phyloP scores from a whole-genome alignment of 2,888 invertebrate species.

The Synanthedon formicaeformis region DNA sequence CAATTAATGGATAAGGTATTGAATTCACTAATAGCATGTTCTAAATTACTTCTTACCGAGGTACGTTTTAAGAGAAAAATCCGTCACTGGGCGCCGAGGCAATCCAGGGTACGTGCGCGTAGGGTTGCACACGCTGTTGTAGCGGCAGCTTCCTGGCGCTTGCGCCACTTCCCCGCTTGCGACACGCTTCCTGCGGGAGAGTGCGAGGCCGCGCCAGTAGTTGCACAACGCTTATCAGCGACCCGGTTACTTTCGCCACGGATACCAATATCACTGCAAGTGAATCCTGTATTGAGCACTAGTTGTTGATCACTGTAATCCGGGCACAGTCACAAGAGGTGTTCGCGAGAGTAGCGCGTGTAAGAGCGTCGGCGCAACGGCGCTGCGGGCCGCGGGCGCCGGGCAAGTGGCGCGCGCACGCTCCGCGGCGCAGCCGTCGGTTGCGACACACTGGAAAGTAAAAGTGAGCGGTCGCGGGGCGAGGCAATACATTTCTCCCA shows the following conservation, averaged over 20 bases:
- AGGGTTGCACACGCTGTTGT: slow-evolving; percentile 38
- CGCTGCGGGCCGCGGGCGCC: slow-evolving; percentile 69
- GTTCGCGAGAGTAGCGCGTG: slow-evolving; percentile 25
- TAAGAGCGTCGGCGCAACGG: slow-evolving; percentile 50
- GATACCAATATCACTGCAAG: slow-evolving; percentile 33
- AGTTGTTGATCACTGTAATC: slow-evolving; percentile 61
- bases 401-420: slow-evolving; percentile 56
- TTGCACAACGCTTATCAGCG: slow-evolving; percentile 61
- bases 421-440: slow-evolving; percentile 55
- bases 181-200: slow-evolving; percentile 66
- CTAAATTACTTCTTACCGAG: slow-evolving; percentile 30
- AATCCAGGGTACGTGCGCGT: slow-evolving; percentile 46
- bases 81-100: slow-evolving; percentile 33
- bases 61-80: slow-evolving; percentile 31
- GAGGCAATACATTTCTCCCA: slow-evolving; percentile 63
- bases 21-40: background rate
- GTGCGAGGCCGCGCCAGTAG: slow-evolving; percentile 53
- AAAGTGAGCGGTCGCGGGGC: slow-evolving; percentile 65
- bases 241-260: slow-evolving; percentile 57
- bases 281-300: slow-evolving; percentile 57
- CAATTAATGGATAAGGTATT: background rate
- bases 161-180: slow-evolving; percentile 67
- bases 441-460: slow-evolving; percentile 70
- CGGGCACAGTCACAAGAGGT: slow-evolving; percentile 46
- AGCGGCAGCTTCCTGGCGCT: slow-evolving; percentile 50